Evolutionary conservation across 1,140 invertebrate species (phyloP), one percentile per base, ranked within the genome.

Genomic region (Caerostris darwini): DNA sequence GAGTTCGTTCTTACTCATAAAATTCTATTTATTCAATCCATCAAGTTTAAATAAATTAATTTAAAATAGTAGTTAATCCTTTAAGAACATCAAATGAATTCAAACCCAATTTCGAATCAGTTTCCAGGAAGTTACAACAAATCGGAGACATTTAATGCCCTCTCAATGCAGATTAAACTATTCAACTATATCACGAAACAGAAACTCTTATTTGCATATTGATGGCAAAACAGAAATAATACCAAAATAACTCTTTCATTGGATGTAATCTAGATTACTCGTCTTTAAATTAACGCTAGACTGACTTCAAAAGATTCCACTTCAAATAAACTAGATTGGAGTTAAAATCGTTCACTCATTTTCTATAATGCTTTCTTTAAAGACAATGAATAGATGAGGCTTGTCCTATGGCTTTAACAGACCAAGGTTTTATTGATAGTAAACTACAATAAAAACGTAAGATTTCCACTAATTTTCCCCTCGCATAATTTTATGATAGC

Each of bases 401-500:
- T 71, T 71, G 19, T 77, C 50, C 12, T 77, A n/a, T n/a, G 50
- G 34, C 71, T 77, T 34, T 34, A 77, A 50, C 71, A 77, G 3
- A 50, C 12, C 71, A 77, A 77, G 19, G 7, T 77, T 10, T 14
- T 77, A 77, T 77, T 77, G 71, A 77, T 77, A 34, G 19, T 53
- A 53, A 12, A 77, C 34, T 50, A 50, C 71, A 77, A 77, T 77
- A 77, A 77, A 77, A 69, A 53, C 50, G 71, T 12, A 50, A 50
- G 71, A 77, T 77, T 77, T 77, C 71, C 14, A 53, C 34, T 10
- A 34, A 19, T 71, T 71, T 71, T 77, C 53, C 12, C 50, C 71
- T 50, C 71, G 71, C 71, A 77, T 77, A 77, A 71, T 71, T 50
- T 53, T 50, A 77, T 77, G 71, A 77, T 50, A 50, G 71, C 10